Base-by-base conservation (phyloP, 1,140 invertebrate species). In the Microplitis mediator region DNA sequence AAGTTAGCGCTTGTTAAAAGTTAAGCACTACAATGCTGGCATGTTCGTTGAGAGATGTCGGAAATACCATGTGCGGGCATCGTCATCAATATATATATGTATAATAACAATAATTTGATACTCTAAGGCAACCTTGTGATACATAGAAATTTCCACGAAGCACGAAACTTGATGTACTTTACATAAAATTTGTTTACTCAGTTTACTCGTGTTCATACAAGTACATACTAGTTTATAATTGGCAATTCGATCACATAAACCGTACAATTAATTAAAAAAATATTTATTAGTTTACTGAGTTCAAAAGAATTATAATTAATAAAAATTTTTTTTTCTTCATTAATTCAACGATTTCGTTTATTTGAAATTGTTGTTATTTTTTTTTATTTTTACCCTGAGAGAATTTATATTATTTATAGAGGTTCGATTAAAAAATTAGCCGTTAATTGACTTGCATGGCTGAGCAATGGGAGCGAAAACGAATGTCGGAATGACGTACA, bases 1-100 rank as follows among this genome's bases (percentile, higher is more conserved):
- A 76, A 77, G 67, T 77, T 74, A 69, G 71, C 58, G 72, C 77
- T 79, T 77, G 77, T 81, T 81, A 80, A 80, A 79, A 81, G 77
- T 80, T 81, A 65, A 74, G 68, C 35, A 61, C 70, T 54, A 60
- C 71, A 31, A 61, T 50, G 67, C 50, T 62, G 54, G 60, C 54
- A 54, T 16, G 16, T 45, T 23, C 58, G 14, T 70, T 52, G 14
- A 11, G 39, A 45, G 39, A 60, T 50, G 63, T 39, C 39, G 36
- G 36, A 31, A 65, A 65, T 65, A 4, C 32, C 34, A 54, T 54
- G 51, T n/a, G 13, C 11, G 16, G 51, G 51, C 23, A 23, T 23
- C 23, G 23, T 58, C 56, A 23, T 51, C 63, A 36, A 65, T 65
- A 16, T 14, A n/a, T 60, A 62, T 31, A 13, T 62, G 4, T 9